These are phyloP conservation scores for Steatocranus sp. DNA, from an alignment of 2,797 vertebrate species.

Conservation along the genomic window DNA sequence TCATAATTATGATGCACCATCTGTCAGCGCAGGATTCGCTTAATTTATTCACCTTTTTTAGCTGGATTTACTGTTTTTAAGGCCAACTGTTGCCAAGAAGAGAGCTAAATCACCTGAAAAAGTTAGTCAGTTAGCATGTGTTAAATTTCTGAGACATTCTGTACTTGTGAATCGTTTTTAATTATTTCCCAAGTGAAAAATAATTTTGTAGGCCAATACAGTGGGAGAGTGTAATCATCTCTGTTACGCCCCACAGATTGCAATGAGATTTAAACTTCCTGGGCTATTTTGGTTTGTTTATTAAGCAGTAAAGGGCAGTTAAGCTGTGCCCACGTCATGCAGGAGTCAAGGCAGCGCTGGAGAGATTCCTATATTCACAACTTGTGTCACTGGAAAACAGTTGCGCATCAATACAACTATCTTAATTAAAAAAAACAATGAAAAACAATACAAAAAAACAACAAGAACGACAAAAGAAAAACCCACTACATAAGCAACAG, in stretches of 20 bases:
- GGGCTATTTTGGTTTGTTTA: not conserved
- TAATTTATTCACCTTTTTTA: conserved; percentile 4
- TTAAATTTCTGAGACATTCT: not conserved
- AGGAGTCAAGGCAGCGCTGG: not conserved
- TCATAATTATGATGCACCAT: conserved; percentile 19
- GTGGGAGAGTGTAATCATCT: not conserved
- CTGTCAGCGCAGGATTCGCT: not conserved
- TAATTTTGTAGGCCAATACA: not conserved
- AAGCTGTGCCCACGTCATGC: not conserved
- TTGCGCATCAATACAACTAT: not conserved
- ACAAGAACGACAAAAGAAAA: not conserved
- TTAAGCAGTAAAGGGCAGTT: not conserved
- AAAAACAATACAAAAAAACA: not conserved
- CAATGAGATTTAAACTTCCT: not conserved
- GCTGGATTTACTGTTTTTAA: not conserved
- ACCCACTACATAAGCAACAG: not conserved
- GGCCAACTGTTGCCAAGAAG: not conserved
- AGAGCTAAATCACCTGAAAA: not conserved
- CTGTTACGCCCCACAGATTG: not conserved
- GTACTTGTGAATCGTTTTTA: not conserved
- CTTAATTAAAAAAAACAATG: not conserved
- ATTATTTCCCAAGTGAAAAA: not conserved
- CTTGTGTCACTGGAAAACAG: not conserved
- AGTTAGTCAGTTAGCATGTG: not conserved
- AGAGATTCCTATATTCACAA: not conserved